Evolutionary conservation across 2,797 vertebrate genomes (phyloP).

Genomic region (Atherinosoma microstoma): DNA sequence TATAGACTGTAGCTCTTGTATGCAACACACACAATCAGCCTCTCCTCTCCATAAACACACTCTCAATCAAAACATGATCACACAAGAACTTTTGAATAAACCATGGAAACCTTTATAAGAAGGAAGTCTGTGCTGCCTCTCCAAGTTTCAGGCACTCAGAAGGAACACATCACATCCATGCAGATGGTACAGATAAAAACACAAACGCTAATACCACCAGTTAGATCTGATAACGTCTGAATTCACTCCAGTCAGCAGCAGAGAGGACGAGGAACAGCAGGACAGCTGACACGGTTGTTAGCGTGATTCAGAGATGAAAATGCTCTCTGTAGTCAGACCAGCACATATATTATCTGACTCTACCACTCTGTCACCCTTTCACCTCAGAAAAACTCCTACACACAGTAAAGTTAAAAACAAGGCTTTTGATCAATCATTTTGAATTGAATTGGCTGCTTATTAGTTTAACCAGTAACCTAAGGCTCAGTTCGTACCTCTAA

Average conservation of each 20-base stretch:
- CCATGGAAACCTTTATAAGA: neutral
- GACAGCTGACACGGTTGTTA: neutral
- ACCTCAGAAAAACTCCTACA: neutral
- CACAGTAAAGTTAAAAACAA: neutral
- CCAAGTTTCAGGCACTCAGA: no score
- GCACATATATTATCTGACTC: neutral
- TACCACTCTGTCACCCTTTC: neutral
- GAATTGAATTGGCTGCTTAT: neutral
- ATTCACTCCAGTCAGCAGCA: constrained; percentile 2
- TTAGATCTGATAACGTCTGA: neutral
- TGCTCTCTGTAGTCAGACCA: neutral
- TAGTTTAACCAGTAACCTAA: neutral
- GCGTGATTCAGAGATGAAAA: no score
- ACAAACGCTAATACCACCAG: neutral
- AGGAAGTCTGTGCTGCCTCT: neutral
- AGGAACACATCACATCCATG: neutral
- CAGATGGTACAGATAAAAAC: neutral
- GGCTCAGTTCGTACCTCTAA: neutral
- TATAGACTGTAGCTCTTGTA: no score
- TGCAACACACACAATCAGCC: no score
- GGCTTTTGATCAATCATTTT: neutral
- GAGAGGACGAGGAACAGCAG: neutral
- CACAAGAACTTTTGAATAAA: neutral
- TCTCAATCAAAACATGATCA: no score
- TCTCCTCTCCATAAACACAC: no score